phyloP scores from a whole-genome alignment of 2,797 vertebrate species.

The Oreortyx pictus region DNA sequence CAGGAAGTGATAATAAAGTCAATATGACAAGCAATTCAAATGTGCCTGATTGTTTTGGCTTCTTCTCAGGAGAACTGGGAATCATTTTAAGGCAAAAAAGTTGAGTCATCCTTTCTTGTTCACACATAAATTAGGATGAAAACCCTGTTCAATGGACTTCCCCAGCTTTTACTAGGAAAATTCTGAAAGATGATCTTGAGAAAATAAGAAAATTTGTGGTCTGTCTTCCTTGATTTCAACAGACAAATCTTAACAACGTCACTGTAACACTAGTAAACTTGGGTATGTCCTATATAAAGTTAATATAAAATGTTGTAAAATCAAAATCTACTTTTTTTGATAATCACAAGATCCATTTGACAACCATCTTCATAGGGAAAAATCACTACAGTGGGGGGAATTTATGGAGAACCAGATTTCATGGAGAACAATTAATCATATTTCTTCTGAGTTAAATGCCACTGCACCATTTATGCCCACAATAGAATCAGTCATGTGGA shows the following conservation, averaged over 20 bases:
- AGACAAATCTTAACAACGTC: not conserved
- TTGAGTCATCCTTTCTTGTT: not conserved
- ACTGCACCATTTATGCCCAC: not conserved
- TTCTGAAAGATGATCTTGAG: not conserved
- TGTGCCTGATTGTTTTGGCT: not conserved
- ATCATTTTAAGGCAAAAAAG: slow-evolving; percentile 10
- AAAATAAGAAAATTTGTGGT: fast-evolving
- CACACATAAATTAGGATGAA: not conserved
- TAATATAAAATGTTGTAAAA: not conserved
- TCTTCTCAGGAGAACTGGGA: not conserved
- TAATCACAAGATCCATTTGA: not conserved
- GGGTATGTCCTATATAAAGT: not conserved
- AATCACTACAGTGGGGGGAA: not conserved
- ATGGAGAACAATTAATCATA: not conserved
- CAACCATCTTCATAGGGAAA: not conserved
- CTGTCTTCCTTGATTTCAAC: not conserved
- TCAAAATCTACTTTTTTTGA: not conserved
- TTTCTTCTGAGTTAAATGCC: not conserved
- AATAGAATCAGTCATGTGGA: not conserved
- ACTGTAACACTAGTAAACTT: not conserved
- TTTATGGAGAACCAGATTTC: not conserved
- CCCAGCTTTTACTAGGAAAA: not conserved
- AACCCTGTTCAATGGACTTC: not conserved
- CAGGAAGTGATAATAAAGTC: slow-evolving; percentile 13
- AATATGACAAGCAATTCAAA: not conserved